phyloP scores from a whole-genome alignment of 2,888 invertebrate genomes.

The Operophtera brumata region DNA sequence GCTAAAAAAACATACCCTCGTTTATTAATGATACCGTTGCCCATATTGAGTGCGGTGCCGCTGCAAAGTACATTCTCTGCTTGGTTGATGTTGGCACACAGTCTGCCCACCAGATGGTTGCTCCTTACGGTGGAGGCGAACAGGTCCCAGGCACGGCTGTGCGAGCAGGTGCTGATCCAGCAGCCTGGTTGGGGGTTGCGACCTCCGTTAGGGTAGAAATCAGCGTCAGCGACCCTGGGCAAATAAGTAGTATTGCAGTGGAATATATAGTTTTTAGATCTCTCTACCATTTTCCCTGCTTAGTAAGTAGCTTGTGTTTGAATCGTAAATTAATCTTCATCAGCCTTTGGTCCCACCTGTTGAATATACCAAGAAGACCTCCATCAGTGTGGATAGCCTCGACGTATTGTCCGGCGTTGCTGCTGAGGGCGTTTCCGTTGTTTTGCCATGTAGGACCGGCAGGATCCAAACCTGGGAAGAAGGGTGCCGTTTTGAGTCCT shows the following conservation, averaged over 20 bases:
- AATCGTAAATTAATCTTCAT: too few species aligned
- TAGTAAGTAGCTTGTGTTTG: too few species aligned
- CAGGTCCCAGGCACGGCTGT: constrained; percentile 52
- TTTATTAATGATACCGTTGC: neutral
- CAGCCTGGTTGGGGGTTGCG: constrained; percentile 64
- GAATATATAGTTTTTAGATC: too few species aligned
- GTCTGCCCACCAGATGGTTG: constrained; percentile 53
- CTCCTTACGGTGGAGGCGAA: constrained; percentile 55
- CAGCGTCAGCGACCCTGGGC: constrained; percentile 45
- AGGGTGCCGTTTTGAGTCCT: too few species aligned
- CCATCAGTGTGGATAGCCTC: constrained; percentile 69
- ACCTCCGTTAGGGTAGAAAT: constrained; percentile 72
- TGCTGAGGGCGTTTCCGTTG: constrained; percentile 50
- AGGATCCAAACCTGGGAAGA: constrained; percentile 54
- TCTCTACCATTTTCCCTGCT: too few species aligned
- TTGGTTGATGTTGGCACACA: constrained; percentile 47
- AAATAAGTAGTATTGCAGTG: too few species aligned
- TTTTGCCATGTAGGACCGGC: constrained; percentile 59
- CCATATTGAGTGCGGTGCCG: neutral
- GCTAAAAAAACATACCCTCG: neutral
- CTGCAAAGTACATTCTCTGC: constrained; percentile 35
- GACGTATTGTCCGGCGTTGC: constrained; percentile 52
- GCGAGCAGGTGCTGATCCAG: constrained; percentile 54
- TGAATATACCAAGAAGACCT: constrained; percentile 56
- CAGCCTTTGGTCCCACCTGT: constrained; percentile 23